Percentiles rank a stretch among this genome's conserved stretches.
Evolutionary conservation across 2,113 vertebrate species (phyloP).

Genomic region (Falco punctatus): DNA sequence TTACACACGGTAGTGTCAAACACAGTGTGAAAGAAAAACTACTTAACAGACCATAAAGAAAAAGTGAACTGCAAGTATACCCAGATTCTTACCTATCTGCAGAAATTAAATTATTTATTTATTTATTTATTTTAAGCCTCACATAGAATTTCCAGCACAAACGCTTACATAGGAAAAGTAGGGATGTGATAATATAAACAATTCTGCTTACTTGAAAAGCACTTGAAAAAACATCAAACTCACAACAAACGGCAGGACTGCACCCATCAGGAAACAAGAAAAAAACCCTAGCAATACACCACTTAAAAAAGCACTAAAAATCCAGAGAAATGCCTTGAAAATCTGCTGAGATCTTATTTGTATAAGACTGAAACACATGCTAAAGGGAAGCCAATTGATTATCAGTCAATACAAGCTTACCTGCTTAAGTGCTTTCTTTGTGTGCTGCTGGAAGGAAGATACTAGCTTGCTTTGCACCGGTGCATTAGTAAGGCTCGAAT

Average conservation of each 20-base stretch:
- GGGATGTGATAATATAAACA: not conserved
- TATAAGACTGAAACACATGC: not conserved
- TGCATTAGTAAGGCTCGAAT: conserved; percentile 77
- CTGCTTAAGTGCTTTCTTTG: conserved; percentile 89
- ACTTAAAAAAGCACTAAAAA: not conserved
- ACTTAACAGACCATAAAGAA: not conserved
- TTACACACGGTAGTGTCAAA: not conserved
- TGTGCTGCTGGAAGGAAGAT: conserved; percentile 87
- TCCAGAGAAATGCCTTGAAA: not conserved
- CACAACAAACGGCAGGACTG: not conserved
- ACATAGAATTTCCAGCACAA: not conserved
- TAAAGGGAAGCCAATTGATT: not conserved
- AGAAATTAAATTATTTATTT: not conserved
- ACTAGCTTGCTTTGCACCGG: conserved; percentile 83
- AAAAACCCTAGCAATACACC: not conserved
- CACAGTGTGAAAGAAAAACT: not conserved
- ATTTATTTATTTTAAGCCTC: not conserved
- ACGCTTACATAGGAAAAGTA: not conserved
- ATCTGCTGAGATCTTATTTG: not conserved
- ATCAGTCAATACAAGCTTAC: conserved; percentile 67
- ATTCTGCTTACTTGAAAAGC: not conserved
- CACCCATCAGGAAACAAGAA: fast-evolving
- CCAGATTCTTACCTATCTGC: not conserved
- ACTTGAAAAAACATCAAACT: not conserved
- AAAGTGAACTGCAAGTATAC: not conserved